A percentile compares a stretch with the other conserved stretches of the same genome.
Conservation (phyloP, 92 coral and sea anemone genomes). For the Hydrozoanthus gracilis region DNA sequence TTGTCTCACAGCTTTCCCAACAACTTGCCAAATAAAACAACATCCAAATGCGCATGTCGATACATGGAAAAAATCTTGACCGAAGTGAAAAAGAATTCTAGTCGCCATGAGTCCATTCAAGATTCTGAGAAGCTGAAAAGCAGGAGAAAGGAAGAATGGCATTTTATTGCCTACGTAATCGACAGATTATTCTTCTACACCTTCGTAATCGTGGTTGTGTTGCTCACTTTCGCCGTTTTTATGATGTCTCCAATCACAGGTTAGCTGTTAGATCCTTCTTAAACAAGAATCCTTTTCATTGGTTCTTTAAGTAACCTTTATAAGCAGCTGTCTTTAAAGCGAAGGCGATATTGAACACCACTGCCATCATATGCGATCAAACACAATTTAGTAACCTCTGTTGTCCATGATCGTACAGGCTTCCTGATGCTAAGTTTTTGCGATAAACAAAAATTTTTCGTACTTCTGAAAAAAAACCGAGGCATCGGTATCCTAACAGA, state of each 20-base stretch:
- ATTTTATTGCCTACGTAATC: slow-evolving; percentile 71
- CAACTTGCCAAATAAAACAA: slow-evolving; percentile 28
- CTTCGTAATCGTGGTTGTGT: slow-evolving; percentile 70
- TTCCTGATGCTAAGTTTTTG: too few relatives aligned
- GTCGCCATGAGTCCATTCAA: slow-evolving; percentile 1
- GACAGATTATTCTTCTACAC: slow-evolving; percentile 83
- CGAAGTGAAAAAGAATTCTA: slow-evolving; percentile 32
- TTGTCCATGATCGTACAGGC: too few relatives aligned
- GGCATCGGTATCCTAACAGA: too few relatives aligned
- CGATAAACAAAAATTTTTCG: too few relatives aligned
- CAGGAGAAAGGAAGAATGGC: slow-evolving; percentile 78
- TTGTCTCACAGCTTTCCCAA: slow-evolving; percentile 38
- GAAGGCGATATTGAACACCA: too few relatives aligned
- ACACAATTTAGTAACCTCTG: too few relatives aligned
- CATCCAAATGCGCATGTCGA: slow-evolving; percentile 38
- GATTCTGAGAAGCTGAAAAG: slow-evolving; percentile 17
- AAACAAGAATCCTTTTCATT: too few relatives aligned
- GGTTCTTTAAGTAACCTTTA: too few relatives aligned
- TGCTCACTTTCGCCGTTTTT: slow-evolving; percentile 20
- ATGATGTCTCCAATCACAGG: slow-evolving; percentile 23
- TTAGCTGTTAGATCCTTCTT: neutral
- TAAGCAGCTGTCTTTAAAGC: too few relatives aligned
- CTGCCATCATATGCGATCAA: too few relatives aligned
- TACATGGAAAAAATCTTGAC: slow-evolving; percentile 37
- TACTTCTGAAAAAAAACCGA: too few relatives aligned